These are phyloP conservation scores for Leptinotarsa texana DNA, from an alignment of 1,140 invertebrate species.

Conservation along the genomic window DNA sequence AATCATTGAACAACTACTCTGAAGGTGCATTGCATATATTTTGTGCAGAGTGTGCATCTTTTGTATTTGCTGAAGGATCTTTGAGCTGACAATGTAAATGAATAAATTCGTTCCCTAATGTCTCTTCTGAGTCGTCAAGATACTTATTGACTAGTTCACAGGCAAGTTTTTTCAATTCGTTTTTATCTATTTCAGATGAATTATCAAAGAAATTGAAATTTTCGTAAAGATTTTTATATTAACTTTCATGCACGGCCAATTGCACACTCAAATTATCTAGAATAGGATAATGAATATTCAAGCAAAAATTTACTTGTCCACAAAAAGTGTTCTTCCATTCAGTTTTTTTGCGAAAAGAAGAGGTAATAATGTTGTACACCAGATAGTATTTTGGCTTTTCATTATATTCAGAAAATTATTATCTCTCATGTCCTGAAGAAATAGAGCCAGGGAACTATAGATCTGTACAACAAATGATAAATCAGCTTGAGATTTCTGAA, in stretches of 20 bases:
- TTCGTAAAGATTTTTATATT: not conserved
- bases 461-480: not conserved
- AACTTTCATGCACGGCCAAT: not conserved
- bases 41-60: no score
- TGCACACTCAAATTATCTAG: constrained; percentile 1
- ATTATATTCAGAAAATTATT: constrained; percentile 31
- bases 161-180: not conserved
- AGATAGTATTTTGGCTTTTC: constrained; percentile 34
- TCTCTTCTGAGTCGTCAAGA: constrained; percentile 6
- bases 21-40: no score
- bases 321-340: constrained; percentile 23
- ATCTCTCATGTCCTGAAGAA: not conserved
- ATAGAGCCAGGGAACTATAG: not conserved
- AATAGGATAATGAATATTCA: not conserved
- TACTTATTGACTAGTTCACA: not conserved
- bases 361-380: constrained; percentile 31
- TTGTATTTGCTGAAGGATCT: not conserved
- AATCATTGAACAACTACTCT: no score
- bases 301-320: not conserved
- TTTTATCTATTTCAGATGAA: not conserved
- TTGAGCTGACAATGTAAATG: constrained; percentile 8
- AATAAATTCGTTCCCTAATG: not conserved
- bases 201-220: constrained; percentile 12
- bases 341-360: constrained; percentile 26
- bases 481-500: not conserved